A percentile compares a stretch with the other conserved stretches of the same genome.
Evolutionary conservation across 1,140 invertebrate genomes (phyloP).

Genomic region (Pomacea maculata): DNA sequence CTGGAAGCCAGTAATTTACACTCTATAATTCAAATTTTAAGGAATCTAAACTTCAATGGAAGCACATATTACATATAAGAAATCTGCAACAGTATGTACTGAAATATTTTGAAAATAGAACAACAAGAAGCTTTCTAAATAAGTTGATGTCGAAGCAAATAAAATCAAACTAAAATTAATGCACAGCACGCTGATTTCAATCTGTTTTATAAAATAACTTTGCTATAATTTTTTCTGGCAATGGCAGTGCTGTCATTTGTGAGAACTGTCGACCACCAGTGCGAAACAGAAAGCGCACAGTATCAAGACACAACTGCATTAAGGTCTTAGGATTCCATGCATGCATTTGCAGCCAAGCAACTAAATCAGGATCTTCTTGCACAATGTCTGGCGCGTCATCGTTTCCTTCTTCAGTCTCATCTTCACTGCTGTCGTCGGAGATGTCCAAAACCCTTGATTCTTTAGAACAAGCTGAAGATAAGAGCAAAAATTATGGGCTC

Average conservation of each 20-base stretch:
- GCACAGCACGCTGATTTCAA: background rate
- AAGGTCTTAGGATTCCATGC: conserved; percentile 2
- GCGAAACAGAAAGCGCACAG: conserved; percentile 10
- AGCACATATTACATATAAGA: no score
- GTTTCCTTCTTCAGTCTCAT: conserved; percentile 9
- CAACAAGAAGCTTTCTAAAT: no score
- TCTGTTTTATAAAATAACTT: conserved; percentile 9
- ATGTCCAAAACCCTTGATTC: background rate
- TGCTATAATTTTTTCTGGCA: conserved; percentile 17
- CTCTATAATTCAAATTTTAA: no score
- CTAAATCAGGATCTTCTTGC: background rate
- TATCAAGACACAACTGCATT: conserved; percentile 1
- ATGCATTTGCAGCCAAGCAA: background rate
- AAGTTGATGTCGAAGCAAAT: no score
- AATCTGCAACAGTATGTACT: no score
- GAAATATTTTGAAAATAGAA: no score
- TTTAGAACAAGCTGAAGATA: no score
- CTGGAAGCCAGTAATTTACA: no score
- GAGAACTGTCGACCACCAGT: conserved; percentile 9
- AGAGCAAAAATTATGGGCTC: no score
- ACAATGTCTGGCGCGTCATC: background rate
- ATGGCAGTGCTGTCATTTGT: conserved; percentile 10
- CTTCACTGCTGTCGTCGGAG: background rate
- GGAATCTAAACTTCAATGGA: no score
- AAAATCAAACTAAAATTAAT: no score